These are phyloP conservation scores for Chymomyza amoena DNA, from an alignment of 2,888 invertebrate species.

Conservation along the genomic window DNA sequence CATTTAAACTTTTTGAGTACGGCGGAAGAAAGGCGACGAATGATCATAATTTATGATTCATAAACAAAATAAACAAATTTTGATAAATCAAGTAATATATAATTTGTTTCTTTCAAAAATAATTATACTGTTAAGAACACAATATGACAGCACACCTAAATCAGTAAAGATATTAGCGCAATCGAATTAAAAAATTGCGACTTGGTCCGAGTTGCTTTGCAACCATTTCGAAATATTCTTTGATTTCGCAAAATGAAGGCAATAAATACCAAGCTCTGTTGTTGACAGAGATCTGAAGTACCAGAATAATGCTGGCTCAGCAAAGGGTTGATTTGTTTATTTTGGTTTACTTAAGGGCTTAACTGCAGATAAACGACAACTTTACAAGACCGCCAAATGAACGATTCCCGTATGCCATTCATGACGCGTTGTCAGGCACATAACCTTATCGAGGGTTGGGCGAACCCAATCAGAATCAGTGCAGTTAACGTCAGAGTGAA, in stretches of 20 bases:
- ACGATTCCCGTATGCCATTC: slow-evolving; percentile 8
- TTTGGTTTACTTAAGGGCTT: slow-evolving; percentile 64
- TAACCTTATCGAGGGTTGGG: slow-evolving; percentile 36
- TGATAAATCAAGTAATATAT: neutral
- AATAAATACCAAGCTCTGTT: slow-evolving; percentile 48
- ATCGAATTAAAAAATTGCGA: slow-evolving; percentile 26
- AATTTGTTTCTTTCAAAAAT: slow-evolving; percentile 24
- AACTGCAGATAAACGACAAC: slow-evolving; percentile 61
- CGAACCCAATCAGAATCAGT: slow-evolving; percentile 27
- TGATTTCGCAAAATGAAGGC: slow-evolving; percentile 22
- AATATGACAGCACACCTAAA: neutral
- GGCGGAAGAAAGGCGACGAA: too few species aligned
- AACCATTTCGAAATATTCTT: slow-evolving; percentile 1
- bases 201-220: slow-evolving; percentile 16
- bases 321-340: slow-evolving; percentile 63
- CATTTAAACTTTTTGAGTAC: too few species aligned
- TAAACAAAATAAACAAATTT: neutral
- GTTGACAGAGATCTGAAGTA: neutral
- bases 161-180: slow-evolving; percentile 25
- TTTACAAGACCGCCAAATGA: slow-evolving; percentile 55
- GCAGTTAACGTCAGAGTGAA: slow-evolving; percentile 29
- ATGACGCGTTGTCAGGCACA: slow-evolving; percentile 18
- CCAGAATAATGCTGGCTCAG: neutral
- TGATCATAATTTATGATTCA: too few species aligned
- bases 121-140: slow-evolving; percentile 4